These are phyloP conservation scores for Eilema griseolum DNA, from an alignment of 2,888 invertebrate species.

Conservation along the genomic window DNA sequence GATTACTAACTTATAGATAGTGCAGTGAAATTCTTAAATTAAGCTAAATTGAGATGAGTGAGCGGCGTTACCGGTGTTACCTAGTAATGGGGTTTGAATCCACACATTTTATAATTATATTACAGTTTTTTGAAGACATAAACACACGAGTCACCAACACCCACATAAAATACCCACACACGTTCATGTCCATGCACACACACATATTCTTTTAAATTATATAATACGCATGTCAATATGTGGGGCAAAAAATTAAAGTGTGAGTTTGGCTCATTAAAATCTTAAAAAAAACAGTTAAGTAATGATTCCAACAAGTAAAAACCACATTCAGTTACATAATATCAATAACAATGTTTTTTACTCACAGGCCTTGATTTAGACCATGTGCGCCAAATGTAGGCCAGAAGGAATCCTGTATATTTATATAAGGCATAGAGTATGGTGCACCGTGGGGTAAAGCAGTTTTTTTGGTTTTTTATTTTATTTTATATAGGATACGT, in stretches of 20 bases:
- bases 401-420: neutral
- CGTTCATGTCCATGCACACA: neutral
- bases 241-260: neutral
- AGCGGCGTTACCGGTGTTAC: no score
- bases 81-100: no score
- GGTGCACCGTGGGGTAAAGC: no score
- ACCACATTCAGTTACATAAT: neutral
- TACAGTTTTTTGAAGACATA: neutral
- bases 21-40: no score
- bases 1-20: no score
- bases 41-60: no score
- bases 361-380: neutral
- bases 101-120: no score
- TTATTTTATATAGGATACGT: no score
- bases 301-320: neutral
- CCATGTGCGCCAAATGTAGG: neutral
- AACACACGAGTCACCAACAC: neutral
- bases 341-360: slow-evolving; percentile 1
- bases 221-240: neutral
- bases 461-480: no score
- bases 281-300: neutral
- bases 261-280: neutral
- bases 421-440: no score
- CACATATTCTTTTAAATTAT: neutral
- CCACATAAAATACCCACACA: neutral